Evolutionary conservation across 1,140 invertebrate species (phyloP), one percentile per base, ranked within the genome.

Genomic region (Lepidostoma basale): DNA sequence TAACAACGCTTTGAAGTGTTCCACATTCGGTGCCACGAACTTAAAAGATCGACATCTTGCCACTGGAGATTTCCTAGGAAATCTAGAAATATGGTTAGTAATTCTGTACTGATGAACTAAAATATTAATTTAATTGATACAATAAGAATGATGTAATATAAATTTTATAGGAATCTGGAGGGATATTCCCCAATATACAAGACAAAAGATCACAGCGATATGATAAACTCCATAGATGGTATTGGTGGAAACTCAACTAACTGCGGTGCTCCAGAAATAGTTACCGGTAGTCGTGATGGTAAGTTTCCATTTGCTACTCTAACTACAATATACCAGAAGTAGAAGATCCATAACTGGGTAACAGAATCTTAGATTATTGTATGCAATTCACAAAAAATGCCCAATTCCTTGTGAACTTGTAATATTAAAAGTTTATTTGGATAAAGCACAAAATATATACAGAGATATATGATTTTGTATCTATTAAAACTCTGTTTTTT

Each of bases 151-250:
- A n/a, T n/a, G n/a, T n/a, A n/a, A n/a, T n/a, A n/a, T 0, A 44
- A 10, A 65, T 65, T 68, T 84, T 84, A 23, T 74, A 96, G 93
- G 87, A 92, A 97, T 82, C 78, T 98, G 54, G 93, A 97, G 76
- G 84, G 88, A 73, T 82, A 86, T 49, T 84, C 87, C 30, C 80
- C 84, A 52, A 82, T 97, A 2, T 98, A 95, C 77, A 90, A 91
- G 70, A 89, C 87, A 0, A 89, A 91, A 76, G 94, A 90, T 14
- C 96, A 98, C 75, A 89, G 86, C 30, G 88, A 91, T 75, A 94
- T 98, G 26, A 95, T 98, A 62, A 98, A 98, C 83, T 83, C 87
- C 20, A 95, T 98, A 68, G 96, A 98, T 86, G 96, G 93, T 12
- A 88, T 98, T 68, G 95, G 91, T n/a, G 96, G 96, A 5, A 87